Conservation (phyloP, 2,797 vertebrate species). For the Meriones psammophilus region DNA sequence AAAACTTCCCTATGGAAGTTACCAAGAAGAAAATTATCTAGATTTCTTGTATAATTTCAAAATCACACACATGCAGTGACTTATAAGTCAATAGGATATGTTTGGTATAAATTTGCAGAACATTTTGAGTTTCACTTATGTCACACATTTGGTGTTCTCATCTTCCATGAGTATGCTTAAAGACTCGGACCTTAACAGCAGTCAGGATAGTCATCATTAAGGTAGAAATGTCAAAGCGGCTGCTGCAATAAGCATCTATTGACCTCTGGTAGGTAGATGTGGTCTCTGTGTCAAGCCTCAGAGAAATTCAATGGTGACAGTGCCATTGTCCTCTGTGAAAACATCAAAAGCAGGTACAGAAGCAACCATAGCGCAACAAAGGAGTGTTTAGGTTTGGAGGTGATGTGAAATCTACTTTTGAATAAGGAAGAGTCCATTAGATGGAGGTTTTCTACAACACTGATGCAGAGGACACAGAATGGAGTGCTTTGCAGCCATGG, state of each 20-base stretch:
- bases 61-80: background rate
- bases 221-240: background rate
- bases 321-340: background rate
- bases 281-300: background rate
- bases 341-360: background rate
- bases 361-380: background rate
- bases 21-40: background rate
- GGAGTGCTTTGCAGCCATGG: background rate
- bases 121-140: background rate
- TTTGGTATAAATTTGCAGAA: constrained; percentile 18
- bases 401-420: background rate
- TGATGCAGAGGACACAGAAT: background rate
- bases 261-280: background rate
- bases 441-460: background rate
- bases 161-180: background rate
- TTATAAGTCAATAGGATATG: background rate
- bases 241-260: background rate
- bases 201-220: background rate
- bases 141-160: background rate
- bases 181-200: background rate
- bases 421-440: background rate
- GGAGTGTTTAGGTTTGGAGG: background rate
- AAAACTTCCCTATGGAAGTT: background rate
- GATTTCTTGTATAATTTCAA: background rate
- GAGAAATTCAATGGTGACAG: background rate